Conservation (phyloP, 1,140 invertebrate genomes). For the Calosoma granatense region DNA sequence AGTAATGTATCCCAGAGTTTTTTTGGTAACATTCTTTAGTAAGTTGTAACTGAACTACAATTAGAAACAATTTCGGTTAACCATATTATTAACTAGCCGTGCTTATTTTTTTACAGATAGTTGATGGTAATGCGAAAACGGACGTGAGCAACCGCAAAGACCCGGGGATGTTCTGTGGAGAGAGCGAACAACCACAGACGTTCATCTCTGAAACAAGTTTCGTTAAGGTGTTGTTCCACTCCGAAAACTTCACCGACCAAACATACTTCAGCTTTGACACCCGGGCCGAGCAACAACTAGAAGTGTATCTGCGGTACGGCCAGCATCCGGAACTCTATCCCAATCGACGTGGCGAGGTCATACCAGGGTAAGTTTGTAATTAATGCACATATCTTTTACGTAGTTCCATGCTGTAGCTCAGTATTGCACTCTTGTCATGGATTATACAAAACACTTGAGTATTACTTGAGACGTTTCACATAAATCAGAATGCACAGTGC, state of each 20-base stretch:
- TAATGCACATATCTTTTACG: too few species aligned
- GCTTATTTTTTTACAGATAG: slow-evolving; percentile 67
- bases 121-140: slow-evolving; percentile 75
- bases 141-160: slow-evolving; percentile 76
- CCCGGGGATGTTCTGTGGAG: slow-evolving; percentile 82
- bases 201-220: slow-evolving; percentile 90
- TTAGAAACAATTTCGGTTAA: too few species aligned
- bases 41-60: too few species aligned
- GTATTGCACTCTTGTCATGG: not conserved
- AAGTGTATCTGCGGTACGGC: slow-evolving; percentile 79
- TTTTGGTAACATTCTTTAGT: too few species aligned
- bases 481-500: too few species aligned
- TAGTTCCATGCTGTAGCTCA: not conserved
- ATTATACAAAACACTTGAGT: not conserved
- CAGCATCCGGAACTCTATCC: slow-evolving; percentile 88
- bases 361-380: slow-evolving; percentile 50
- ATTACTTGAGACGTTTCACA: too few species aligned
- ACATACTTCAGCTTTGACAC: slow-evolving; percentile 70
- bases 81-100: too few species aligned
- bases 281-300: slow-evolving; percentile 77
- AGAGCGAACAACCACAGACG: slow-evolving; percentile 84
- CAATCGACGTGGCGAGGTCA: slow-evolving; percentile 74
- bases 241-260: slow-evolving; percentile 86
- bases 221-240: slow-evolving; percentile 81
- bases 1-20: too few species aligned